phyloP scores from a whole-genome alignment of 2,113 vertebrate species.

The Neotragus moschatus region DNA sequence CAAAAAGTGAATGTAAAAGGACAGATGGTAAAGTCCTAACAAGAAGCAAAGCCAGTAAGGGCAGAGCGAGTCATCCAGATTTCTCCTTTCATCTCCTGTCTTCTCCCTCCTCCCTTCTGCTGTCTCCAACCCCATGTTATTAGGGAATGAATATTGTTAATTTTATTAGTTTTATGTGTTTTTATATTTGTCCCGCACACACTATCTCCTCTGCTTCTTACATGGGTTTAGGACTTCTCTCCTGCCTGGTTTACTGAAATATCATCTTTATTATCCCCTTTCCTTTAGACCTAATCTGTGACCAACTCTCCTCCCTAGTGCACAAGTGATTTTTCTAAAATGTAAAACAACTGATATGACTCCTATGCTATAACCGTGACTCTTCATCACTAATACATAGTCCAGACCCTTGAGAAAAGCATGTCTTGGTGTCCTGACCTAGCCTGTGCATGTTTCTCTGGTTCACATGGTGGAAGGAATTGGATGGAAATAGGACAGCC shows the following conservation, averaged over 20 bases:
- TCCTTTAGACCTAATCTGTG: not conserved
- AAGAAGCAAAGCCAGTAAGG: not conserved
- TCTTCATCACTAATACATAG: not conserved
- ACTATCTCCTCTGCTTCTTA: not conserved
- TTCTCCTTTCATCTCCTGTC: not conserved
- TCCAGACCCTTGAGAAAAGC: not conserved
- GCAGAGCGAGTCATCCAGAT: not conserved
- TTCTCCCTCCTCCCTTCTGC: not conserved
- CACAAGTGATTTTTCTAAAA: not conserved
- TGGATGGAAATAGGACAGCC: not conserved
- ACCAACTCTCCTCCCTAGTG: not conserved
- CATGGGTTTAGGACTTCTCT: not conserved
- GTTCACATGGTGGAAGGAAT: not conserved
- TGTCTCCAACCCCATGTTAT: not conserved
- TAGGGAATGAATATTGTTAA: not conserved
- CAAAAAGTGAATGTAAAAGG: not conserved
- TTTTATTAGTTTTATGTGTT: not conserved
- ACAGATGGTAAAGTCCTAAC: not conserved
- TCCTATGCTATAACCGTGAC: not conserved
- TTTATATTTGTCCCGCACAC: not conserved
- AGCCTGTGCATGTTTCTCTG: not conserved
- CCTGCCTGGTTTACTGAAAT: not conserved
- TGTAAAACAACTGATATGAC: not conserved
- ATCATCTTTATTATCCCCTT: not conserved
- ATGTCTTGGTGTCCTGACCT: not conserved